Conservation (phyloP, 2,888 invertebrate genomes). For the Halictus ligatus region DNA sequence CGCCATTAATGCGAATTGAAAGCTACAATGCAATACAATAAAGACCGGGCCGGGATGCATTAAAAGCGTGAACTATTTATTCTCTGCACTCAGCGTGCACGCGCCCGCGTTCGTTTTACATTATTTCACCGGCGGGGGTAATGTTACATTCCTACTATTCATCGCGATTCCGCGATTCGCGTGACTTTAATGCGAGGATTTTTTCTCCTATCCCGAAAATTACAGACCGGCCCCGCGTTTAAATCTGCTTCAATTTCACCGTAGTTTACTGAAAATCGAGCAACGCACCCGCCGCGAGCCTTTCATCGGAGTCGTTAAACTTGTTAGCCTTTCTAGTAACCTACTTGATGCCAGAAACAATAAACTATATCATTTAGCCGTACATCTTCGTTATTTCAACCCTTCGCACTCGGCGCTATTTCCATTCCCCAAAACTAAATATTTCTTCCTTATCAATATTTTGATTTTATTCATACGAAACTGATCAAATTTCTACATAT, state of each 20-base stretch:
- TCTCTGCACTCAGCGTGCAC: conserved; percentile 20
- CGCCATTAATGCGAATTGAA: conserved; percentile 51
- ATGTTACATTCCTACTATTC: conserved; percentile 41
- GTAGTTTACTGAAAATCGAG: conserved; percentile 48
- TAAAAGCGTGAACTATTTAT: conserved; percentile 42
- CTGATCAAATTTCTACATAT: no score
- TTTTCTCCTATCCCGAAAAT: conserved; percentile 55
- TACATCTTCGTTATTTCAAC: no score
- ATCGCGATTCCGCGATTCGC: conserved; percentile 39
- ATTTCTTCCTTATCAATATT: no score
- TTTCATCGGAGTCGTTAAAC: background rate
- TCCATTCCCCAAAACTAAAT: no score
- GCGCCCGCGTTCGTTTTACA: conserved; percentile 29
- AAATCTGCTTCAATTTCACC: conserved; percentile 56
- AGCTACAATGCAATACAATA: conserved; percentile 22
- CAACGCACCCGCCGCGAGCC: conserved; percentile 9
- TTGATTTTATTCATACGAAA: no score
- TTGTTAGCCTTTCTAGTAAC: background rate
- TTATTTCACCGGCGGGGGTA: conserved; percentile 43
- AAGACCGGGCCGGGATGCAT: conserved; percentile 18
- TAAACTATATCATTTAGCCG: no score
- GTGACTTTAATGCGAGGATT: conserved; percentile 28
- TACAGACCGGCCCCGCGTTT: conserved; percentile 49
- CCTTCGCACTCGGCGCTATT: no score
- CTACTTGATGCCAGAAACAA: background rate